Conservation (phyloP, 2,113 vertebrate species). For the rabbit (Oryctolagus cuniculus) region DNA sequence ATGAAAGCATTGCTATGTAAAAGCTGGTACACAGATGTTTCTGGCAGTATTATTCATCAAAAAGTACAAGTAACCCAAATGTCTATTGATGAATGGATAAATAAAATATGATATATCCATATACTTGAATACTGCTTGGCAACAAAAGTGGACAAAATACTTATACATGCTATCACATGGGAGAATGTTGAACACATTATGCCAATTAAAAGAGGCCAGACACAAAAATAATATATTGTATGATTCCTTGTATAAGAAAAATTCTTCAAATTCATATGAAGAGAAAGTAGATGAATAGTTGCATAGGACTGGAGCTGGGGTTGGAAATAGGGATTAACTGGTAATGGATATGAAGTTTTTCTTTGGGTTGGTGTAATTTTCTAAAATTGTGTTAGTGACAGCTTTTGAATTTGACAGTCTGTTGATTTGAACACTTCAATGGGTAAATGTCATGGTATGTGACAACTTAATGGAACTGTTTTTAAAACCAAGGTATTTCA, state of each 20-base stretch:
- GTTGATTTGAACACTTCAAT: neutral
- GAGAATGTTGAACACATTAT: neutral
- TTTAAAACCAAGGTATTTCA: slow-evolving; percentile 66
- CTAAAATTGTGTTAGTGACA: neutral
- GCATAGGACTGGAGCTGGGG: too few relatives aligned
- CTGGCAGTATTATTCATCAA: neutral
- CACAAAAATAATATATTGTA: neutral
- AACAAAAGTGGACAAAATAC: neutral
- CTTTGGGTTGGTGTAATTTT: neutral
- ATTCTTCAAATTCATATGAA: neutral
- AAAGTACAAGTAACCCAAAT: neutral
- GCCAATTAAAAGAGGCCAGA: neutral
- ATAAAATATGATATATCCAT: neutral
- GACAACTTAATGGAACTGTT: slow-evolving; percentile 36
- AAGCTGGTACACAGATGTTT: neutral
- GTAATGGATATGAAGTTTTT: neutral
- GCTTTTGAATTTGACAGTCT: neutral
- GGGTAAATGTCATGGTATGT: neutral
- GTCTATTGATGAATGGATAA: neutral
- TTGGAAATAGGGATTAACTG: neutral
- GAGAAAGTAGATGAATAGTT: neutral
- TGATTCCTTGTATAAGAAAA: neutral
- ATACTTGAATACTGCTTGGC: neutral
- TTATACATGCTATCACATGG: neutral
- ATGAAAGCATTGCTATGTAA: neutral